Evolutionary conservation across 2,797 vertebrate genomes (phyloP), one percentile per base, ranked within the genome.

Genomic region (Poecilia velifera): DNA sequence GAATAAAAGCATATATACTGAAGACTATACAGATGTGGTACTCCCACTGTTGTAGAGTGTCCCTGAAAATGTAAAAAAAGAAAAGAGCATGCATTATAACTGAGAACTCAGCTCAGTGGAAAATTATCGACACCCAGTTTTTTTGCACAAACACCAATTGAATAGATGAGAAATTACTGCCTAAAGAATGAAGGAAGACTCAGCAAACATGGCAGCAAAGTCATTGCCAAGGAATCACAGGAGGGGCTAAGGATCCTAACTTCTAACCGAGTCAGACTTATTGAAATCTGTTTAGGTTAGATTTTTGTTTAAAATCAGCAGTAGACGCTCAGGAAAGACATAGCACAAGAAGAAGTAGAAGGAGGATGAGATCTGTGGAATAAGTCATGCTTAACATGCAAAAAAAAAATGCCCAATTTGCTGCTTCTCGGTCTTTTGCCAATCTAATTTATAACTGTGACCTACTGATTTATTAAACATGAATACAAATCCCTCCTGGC

Each of bases 391-490:
- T 70, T n/a, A 43, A 45, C 10, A 45, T 70, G 66, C 39, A 45
- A 45, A n/a, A 45, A 41, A 41, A 41, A 43, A n/a, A 14, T 43
- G 25, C 39, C 22, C 39, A 70, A 70, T 70, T 70, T 70, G 66
- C 39, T 43, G 39, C 10, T 70, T 25, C 41, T 45, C 12, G 2
- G 10, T 43, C 39, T 25, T 70, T 70, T 70, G 39, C 66, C 66
- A 70, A 70, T 70, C 41, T 70, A 45, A 70, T 70, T 45, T 70
- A 45, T n/a, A 70, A n/a, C 10, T 70, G 22, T 45, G 22, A 68
- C 53, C 41, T 4, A 25, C 39, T 70, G 66, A 70, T 70, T 70
- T 45, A 70, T n/a, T 70, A 70, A 70, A 70, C 66, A 43, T 70
- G 66, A 43, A 70, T n/a, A 70, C 66, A 70, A n/a, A 45, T 70